These are phyloP conservation scores for Camponotus floridanus DNA, from an alignment of 1,140 invertebrate genomes.

Conservation along the genomic window DNA sequence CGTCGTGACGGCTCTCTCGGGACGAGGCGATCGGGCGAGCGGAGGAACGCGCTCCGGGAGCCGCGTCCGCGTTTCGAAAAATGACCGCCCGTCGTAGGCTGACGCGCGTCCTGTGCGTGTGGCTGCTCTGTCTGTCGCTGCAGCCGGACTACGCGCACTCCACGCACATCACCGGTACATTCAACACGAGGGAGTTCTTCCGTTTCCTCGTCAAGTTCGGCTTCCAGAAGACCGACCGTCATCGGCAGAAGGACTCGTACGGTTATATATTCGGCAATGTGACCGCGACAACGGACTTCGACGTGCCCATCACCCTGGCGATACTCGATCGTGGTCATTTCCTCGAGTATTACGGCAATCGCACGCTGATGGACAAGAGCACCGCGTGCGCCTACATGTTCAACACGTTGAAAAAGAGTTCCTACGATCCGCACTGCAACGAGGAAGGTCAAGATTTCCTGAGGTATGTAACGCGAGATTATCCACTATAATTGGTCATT, in stretches of 20 bases:
- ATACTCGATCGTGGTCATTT: slow-evolving; percentile 95
- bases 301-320: slow-evolving; percentile 92
- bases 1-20: slow-evolving; percentile 15
- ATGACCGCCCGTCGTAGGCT: slow-evolving; percentile 21
- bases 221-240: slow-evolving; percentile 97
- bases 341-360: slow-evolving; percentile 95
- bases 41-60: too few species aligned
- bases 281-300: slow-evolving; percentile 89
- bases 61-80: slow-evolving; percentile 12
- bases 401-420: slow-evolving; percentile 91
- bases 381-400: slow-evolving; percentile 95
- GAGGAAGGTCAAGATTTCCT: slow-evolving; percentile 95
- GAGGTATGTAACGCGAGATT: slow-evolving; percentile 77
- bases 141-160: slow-evolving; percentile 68
- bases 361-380: slow-evolving; percentile 88
- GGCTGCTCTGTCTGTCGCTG: slow-evolving; percentile 50
- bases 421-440: slow-evolving; percentile 94
- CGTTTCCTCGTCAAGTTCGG: slow-evolving; percentile 98
- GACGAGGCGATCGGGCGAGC: neutral
- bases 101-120: slow-evolving; percentile 44
- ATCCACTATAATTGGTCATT: neutral
- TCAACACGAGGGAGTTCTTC: slow-evolving; percentile 93
- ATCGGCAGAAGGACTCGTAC: slow-evolving; percentile 92
- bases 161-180: slow-evolving; percentile 89
- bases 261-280: slow-evolving; percentile 98